Base-by-base conservation (phyloP, 2,888 invertebrate genomes). In the Gerris lacustris region DNA sequence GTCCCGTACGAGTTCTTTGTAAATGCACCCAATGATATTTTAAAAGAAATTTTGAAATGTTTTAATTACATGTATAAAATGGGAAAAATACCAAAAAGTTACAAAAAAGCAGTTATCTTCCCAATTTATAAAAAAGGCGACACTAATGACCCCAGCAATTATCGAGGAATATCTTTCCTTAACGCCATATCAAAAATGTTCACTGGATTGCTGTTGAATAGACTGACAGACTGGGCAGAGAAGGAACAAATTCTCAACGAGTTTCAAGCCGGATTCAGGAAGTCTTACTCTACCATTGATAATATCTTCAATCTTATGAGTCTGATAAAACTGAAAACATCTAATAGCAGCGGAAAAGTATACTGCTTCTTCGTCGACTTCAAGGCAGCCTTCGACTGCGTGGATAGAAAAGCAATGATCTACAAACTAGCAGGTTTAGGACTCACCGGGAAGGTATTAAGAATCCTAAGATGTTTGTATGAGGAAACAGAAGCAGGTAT, bases 121-220 rank as follows among this genome's bases (percentile, higher is more conserved):
- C 73, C 73, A 11, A 18, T 72, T 4, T 63, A 70, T 15, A 72
- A 72, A 62, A 71, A 73, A 67, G 71, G 72, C 6, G 47, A 68
- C n/a, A 44, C 43, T 9, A 66, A 69, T 18, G 45, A 64, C 31
- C 66, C 71, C 17, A n/a, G 44, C 11, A 73, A 70, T 63, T 73
- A 69, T 55, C 66, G 73, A 44, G 73, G 73, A 7, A 64, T 73
- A 31, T 68, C 71, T 11, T 72, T 71, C 66, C 66, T 71, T 17
- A 63, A 69, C 15, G 31, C 63, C 6, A 17, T 71, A 6, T 18
- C 45, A 6, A 73, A 73, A 55, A 43, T 73, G 6, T 71, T 71
- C n/a, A 68, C 69, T 7, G 55, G 69, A 6, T 44, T 73, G 44
- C 5, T 73, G 17, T 18, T 70, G 2, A 55, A 67, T 31, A 69